Base-by-base conservation (phyloP, 1,140 invertebrate species). In the Danaus plexippus region DNA sequence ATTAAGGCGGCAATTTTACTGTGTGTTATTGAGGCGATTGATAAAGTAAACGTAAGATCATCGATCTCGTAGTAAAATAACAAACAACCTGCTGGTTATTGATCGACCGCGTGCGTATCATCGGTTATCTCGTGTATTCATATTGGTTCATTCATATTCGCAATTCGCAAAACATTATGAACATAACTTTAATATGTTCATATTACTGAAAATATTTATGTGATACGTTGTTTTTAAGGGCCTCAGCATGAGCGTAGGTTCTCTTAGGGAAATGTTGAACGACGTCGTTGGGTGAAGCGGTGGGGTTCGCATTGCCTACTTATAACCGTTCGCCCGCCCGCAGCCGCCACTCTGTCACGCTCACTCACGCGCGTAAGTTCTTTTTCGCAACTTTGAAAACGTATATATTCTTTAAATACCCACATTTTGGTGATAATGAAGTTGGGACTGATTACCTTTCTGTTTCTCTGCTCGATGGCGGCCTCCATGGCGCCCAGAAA, bases 401-500 rank as follows among this genome's bases (percentile, higher is more conserved):
- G 42, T 59, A 41, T 11, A n/a, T 32, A 6, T 22, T 50, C 43
- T 55, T 57, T 46, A 51, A 56, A 15, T 60, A 56, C 42, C 52
- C 47, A 41, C 47, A 57, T 22, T 52, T 18, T 43, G 13, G 61
- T 60, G 58, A 73, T 45, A 42, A 76, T 77, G 74, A 69, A 64
- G 47, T 58, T 18, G 47, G 47, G 42, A 47, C 47, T 74, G 40
- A 15, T 71, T 9, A 46, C 69, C 32, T 51, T 76, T 9, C 22
- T 75, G 12, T 52, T 55, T 9, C 9, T 70, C 32, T 70, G 65
- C 48, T 45, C 66, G 49, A 49, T 73, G 9, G 43, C 69, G 41
- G 59, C 61, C 11, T 71, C 75, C 45, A 66, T 71, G 63, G 71
- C 71, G 6, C 71, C 73, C 8, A 64, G 60, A 45, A 11, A 63